Evolutionary conservation across 2,797 vertebrate species (phyloP).

Genomic region (Lutjanus campechanus): DNA sequence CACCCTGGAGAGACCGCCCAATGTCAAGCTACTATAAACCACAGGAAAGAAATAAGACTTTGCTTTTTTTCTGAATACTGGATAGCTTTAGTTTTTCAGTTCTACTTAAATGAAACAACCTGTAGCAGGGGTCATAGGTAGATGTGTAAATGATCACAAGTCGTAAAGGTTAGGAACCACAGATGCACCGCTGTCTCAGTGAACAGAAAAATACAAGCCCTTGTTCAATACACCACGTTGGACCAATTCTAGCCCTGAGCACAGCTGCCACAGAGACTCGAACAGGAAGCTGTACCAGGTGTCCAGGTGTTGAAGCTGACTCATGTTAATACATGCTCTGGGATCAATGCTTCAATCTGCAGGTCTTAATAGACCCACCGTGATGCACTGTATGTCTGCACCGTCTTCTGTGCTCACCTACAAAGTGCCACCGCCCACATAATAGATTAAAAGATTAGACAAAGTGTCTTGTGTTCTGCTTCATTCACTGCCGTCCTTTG

Average conservation of each 20-base stretch:
- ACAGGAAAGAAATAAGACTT: background rate
- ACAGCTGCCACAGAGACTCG: background rate
- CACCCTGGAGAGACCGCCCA: background rate
- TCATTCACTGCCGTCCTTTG: conserved; percentile 35
- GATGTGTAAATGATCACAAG: background rate
- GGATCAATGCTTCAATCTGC: conserved; percentile 29
- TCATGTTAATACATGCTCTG: conserved; percentile 14
- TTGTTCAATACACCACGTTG: background rate
- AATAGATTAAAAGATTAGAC: conserved; percentile 19
- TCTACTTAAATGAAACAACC: background rate
- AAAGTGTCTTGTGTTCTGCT: conserved; percentile 37
- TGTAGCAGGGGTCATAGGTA: too few relatives aligned
- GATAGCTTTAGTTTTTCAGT: background rate
- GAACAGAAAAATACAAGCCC: conserved; percentile 11
- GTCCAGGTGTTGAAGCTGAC: background rate
- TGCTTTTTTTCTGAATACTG: background rate
- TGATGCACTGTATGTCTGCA: background rate
- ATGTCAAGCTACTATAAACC: background rate
- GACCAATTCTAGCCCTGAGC: background rate
- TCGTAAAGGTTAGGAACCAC: background rate
- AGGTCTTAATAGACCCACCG: conserved; percentile 14
- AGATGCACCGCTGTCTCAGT: background rate
- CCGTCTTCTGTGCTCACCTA: conserved; percentile 22
- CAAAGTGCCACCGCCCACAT: conserved; percentile 41
- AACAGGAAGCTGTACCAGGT: background rate